Percentiles rank a stretch among this genome's conserved stretches.
These are phyloP conservation scores for Hedya salicella DNA, from an alignment of 2,888 invertebrate genomes.

Conservation along the genomic window DNA sequence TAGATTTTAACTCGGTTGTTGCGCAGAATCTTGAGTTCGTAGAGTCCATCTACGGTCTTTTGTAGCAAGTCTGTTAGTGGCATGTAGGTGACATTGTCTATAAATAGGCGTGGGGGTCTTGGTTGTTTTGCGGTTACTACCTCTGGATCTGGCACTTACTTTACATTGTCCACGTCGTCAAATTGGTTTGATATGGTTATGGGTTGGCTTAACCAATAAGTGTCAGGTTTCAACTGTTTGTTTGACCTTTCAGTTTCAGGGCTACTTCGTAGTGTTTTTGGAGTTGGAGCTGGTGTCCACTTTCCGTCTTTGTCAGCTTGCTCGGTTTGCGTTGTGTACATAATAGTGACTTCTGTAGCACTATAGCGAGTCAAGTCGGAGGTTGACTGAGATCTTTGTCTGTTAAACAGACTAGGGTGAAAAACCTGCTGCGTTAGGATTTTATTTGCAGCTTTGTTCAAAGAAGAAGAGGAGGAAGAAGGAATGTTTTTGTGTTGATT, in stretches of 20 bases:
- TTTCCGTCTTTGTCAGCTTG: not conserved
- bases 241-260: not conserved
- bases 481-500: not conserved
- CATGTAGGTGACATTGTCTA: not conserved
- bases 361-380: not conserved
- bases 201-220: conserved; percentile 1
- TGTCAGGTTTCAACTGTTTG: not conserved
- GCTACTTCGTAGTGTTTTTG: not conserved
- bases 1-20: not conserved
- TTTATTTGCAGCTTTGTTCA: not conserved
- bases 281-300: not conserved
- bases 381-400: not conserved
- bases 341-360: not conserved
- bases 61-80: not conserved
- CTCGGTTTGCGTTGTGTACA: not conserved
- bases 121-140: not conserved
- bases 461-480: not conserved
- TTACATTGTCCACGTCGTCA: not conserved
- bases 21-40: not conserved
- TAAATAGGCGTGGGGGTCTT: not conserved
- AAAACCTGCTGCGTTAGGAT: not conserved
- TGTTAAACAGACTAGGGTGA: not conserved
- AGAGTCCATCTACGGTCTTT: not conserved
- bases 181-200: not conserved
- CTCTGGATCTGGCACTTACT: not conserved